Evolutionary conservation across 1,140 invertebrate genomes (phyloP).

Genomic region (Pogonomyrmex barbatus): DNA sequence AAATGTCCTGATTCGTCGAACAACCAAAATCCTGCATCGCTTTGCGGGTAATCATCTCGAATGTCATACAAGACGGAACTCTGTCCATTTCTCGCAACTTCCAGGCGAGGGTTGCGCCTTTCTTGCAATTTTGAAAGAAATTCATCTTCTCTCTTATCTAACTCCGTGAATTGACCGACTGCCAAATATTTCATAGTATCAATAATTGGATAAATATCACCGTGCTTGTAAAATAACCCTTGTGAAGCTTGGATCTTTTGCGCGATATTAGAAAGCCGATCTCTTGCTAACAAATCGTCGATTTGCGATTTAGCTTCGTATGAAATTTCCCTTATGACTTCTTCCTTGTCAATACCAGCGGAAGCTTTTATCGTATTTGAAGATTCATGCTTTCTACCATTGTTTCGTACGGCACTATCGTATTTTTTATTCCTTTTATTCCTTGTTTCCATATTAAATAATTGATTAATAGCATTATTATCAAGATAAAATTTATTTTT

Average conservation of each 20-base stretch:
- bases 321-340: conserved; percentile 42
- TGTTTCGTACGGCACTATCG: background rate
- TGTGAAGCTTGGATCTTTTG: background rate
- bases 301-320: conserved; percentile 29
- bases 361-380: background rate
- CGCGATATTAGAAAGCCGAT: background rate
- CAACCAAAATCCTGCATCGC: conserved; percentile 32
- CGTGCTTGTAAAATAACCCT: background rate
- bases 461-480: background rate
- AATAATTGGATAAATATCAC: background rate
- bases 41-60: conserved; percentile 6
- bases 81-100: background rate
- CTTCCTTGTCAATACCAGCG: conserved; percentile 12
- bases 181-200: conserved; percentile 64
- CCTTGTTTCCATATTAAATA: background rate
- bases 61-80: conserved; percentile 64
- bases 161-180: background rate
- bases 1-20: conserved; percentile 21
- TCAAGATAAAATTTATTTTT: background rate
- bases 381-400: background rate
- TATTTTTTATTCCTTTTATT: background rate
- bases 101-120: background rate
- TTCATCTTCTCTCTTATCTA: conserved; percentile 40
- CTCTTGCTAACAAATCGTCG: background rate
- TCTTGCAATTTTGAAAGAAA: conserved; percentile 45